Base-by-base conservation (phyloP, 37 sponge, comb jelly and placozoan species). In the Aplysina aerophoba region DNA sequence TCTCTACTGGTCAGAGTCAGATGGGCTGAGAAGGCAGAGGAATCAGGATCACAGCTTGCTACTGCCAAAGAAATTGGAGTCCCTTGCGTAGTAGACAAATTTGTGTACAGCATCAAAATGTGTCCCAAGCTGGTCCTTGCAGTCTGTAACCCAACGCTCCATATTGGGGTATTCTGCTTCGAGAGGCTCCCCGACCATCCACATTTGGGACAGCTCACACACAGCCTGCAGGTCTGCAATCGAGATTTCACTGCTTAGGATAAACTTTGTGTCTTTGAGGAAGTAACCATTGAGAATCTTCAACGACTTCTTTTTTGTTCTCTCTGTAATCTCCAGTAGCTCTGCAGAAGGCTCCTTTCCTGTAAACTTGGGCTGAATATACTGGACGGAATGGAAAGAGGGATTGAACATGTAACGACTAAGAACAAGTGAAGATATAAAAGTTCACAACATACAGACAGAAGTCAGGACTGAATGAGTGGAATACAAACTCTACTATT, bases 201-300 rank as follows among this genome's bases (percentile, higher is more conserved):
- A 90, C 55, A 85, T 86, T 81, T 94, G 91, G 0, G 91, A 86
- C 38, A 90, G 69, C 73, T 94, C 94, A 82, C 94, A 94, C 41
- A 90, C 67, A 14, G 91, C 94, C 57, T 90, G 94, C 21, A 94
- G 68, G 84, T 94, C 94, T 22, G 94, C 94, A 57, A 94, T 90
- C 38, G 94, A 88, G 75, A 94, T 94, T 34, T 84, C 81, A 16
- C 85, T 77, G n/a, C 94, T 85, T 65, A 22, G 55, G 60, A 94
- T 87, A 81, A 88, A 94, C 86, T 90, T 88, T 24, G 72, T 82
- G 35, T 90, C 87, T 65, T 85, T 87, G 66, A 94, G 74, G 59
- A 84, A 90, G 84, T 90, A 60, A 16, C 55, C 59, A 39, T 94
- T 88, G 30, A 94, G 31, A 28, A 88, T 64, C 20, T 83, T 79